phyloP scores from a whole-genome alignment of 1,140 invertebrate species.

The Nasonia longicornis region DNA sequence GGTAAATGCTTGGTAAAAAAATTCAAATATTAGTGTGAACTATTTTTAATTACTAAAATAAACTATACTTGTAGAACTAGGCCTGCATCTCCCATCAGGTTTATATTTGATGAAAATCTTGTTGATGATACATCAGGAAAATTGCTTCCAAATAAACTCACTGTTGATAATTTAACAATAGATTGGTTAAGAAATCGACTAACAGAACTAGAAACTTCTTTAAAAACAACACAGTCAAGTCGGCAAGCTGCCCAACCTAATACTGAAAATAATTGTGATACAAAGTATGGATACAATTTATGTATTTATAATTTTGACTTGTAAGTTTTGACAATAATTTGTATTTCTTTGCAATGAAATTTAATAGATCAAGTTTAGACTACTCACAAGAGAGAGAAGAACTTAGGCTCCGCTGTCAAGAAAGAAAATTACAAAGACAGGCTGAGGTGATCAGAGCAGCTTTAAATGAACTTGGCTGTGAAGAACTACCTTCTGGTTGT shows the following conservation, averaged over 20 bases:
- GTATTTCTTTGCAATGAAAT: neutral
- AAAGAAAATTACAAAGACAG: slow-evolving; percentile 84
- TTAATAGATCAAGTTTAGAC: slow-evolving; percentile 57
- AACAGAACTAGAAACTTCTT: slow-evolving; percentile 77
- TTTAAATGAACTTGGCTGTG: slow-evolving; percentile 86
- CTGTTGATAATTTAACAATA: slow-evolving; percentile 91
- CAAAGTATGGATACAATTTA: slow-evolving; percentile 51
- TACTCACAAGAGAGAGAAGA: slow-evolving; percentile 70
- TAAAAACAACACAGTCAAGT: slow-evolving; percentile 63
- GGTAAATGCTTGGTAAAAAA: slow-evolving; percentile 69
- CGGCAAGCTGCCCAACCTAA: slow-evolving; percentile 59
- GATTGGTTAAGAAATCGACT: slow-evolving; percentile 85
- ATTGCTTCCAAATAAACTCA: slow-evolving; percentile 83
- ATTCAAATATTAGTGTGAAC: slow-evolving; percentile 16
- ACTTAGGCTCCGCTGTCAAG: slow-evolving; percentile 78
- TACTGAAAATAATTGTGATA: slow-evolving; percentile 62
- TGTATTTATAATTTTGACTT: neutral
- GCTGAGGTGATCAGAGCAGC: slow-evolving; percentile 85
- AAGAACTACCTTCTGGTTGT: slow-evolving; percentile 87
- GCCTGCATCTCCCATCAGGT: slow-evolving; percentile 79
- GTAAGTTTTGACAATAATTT: slow-evolving; percentile 34
- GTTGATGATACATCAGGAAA: slow-evolving; percentile 87
- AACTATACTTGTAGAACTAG: slow-evolving; percentile 72
- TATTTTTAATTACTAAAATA: neutral
- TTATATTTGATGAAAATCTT: slow-evolving; percentile 86